A percentile compares a stretch with the other conserved stretches of the same genome.
Conservation (phyloP, 1,140 invertebrate genomes). For the Heliconius nattereri region DNA sequence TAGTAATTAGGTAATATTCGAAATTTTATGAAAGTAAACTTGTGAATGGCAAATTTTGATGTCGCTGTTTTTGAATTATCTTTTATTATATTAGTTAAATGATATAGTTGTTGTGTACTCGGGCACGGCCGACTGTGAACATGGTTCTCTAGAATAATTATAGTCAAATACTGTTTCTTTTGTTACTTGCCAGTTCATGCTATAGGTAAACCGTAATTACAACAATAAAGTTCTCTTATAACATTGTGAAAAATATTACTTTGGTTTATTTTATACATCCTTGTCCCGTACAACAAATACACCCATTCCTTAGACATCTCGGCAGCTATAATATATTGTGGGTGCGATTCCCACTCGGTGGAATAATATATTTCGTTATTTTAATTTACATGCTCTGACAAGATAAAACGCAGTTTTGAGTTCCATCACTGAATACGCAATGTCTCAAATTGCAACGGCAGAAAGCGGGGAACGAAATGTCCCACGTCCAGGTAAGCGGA, state of each 20-base stretch:
- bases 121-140: slow-evolving; percentile 68
- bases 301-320: neutral
- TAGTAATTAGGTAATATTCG: slow-evolving; percentile 60
- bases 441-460: no score
- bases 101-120: slow-evolving; percentile 64
- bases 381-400: no score
- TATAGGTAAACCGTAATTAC: slow-evolving; percentile 80
- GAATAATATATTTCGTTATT: no score
- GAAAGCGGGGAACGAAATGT: no score
- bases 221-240: slow-evolving; percentile 79
- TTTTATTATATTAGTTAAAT: slow-evolving; percentile 61
- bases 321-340: no score
- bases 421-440: no score
- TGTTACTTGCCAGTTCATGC: slow-evolving; percentile 79
- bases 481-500: no score
- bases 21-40: slow-evolving; percentile 63
- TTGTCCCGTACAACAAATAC: neutral
- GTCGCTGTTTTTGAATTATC: slow-evolving; percentile 61
- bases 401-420: no score
- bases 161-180: slow-evolving; percentile 75
- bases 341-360: no score
- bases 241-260: slow-evolving; percentile 24
- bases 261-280: neutral
- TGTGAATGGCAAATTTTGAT: slow-evolving; percentile 55
- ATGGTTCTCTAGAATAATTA: slow-evolving; percentile 74